Evolutionary conservation across 1,140 invertebrate genomes (phyloP), one percentile per base, ranked within the genome.

Genomic region (Aphis craccivora): DNA sequence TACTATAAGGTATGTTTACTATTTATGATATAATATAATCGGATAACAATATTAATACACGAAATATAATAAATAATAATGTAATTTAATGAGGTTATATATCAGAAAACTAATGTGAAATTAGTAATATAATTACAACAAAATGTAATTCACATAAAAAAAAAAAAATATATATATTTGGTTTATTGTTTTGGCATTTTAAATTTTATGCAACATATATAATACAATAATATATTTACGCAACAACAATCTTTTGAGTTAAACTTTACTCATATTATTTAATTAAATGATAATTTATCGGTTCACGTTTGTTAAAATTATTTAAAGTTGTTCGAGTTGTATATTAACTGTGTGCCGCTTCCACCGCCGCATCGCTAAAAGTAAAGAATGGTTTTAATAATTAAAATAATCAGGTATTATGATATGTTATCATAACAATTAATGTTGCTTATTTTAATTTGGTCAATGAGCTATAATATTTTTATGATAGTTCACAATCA

Each of bases 251-350:
- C 30, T 76, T 76, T 76, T n/a, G 30, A 76, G 60, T 76, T 76
- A 18, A n/a, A 76, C 60, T 76, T 76, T 76, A 76, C 60, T n/a
- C 60, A 20, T 76, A 76, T 76, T 76, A 76, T 67, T 76, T 76
- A 76, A 18, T 76, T 35, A 76, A 76, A 22, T 35, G 30, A 76
- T 76, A 76, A 76, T 76, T 76, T 76, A 76, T 76, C 14, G 60
- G n/a, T 76, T 76, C 5, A 20, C 60, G 14, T 76, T 76, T 76
- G 60, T 18, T 76, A 76, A n/a, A 76, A 76, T 76, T 76, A n/a
- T 76, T 76, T 76, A 76, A 76, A 76, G 60, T 76, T 76, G 60
- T 76, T 76, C 14, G 30, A n/a, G 60, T 76, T n/a, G 60, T 76
- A 18, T 76, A 18, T 76, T 76, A 76, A 20, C 3, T 76, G n/a